Evolutionary conservation across 2,797 vertebrate genomes (phyloP).

Genomic region (Australoheros facetus): DNA sequence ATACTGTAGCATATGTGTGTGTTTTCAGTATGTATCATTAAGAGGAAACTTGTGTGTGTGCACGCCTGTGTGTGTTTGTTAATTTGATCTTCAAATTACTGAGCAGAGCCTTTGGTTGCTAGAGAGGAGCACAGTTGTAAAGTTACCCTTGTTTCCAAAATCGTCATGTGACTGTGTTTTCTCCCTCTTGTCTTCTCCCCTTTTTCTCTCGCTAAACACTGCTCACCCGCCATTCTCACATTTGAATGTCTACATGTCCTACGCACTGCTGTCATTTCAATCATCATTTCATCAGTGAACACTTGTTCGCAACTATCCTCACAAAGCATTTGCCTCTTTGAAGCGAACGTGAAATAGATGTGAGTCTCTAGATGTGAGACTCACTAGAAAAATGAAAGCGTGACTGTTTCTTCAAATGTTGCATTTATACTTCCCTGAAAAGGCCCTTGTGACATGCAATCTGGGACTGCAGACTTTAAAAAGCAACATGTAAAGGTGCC

Average conservation of each 20-base stretch:
- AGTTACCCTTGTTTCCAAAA: constrained; percentile 68
- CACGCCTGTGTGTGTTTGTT: constrained; percentile 23
- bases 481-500: background rate
- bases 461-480: background rate
- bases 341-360: background rate
- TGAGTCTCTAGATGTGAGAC: background rate
- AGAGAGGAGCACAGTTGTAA: constrained; percentile 56
- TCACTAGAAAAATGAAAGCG: background rate
- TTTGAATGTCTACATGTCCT: constrained; percentile 27
- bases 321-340: background rate
- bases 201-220: constrained; percentile 1
- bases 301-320: background rate
- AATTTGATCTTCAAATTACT: constrained; percentile 52
- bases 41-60: constrained; percentile 9
- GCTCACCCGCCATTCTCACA: constrained; percentile 14
- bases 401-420: background rate
- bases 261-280: constrained; percentile 48
- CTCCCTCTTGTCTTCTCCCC: constrained; percentile 38
- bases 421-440: background rate
- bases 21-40: constrained; percentile 21
- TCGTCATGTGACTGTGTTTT: constrained; percentile 63
- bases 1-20: constrained; percentile 8
- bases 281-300: constrained; percentile 13
- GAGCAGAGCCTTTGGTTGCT: constrained; percentile 52
- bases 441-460: background rate